Percentiles rank a stretch among this genome's conserved stretches.
phyloP scores from a whole-genome alignment of 2,113 vertebrate genomes.

The Tylochromis polylepis region DNA sequence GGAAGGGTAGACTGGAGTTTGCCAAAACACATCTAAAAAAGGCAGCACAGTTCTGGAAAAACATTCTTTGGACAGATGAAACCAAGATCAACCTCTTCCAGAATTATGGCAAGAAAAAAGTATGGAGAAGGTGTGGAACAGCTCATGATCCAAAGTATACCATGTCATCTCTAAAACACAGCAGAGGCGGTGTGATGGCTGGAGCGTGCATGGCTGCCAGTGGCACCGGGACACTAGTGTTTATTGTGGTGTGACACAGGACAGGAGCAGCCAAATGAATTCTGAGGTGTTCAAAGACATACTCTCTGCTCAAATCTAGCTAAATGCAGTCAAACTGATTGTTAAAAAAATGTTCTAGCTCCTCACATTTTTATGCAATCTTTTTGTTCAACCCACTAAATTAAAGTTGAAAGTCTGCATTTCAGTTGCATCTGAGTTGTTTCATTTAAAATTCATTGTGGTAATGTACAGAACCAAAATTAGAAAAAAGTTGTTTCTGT shows the following conservation, averaged over 20 bases:
- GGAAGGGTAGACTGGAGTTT: neutral
- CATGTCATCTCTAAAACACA: neutral
- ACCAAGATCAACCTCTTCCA: neutral
- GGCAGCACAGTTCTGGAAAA: neutral
- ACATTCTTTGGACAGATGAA: neutral
- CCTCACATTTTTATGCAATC: neutral
- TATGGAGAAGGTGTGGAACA: neutral
- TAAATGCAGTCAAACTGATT: neutral
- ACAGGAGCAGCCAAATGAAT: neutral
- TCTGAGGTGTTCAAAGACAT: neutral
- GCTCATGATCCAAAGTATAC: neutral
- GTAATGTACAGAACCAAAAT: neutral
- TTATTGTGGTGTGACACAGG: neutral
- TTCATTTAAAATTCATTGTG: neutral
- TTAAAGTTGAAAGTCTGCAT: neutral
- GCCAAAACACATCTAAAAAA: neutral
- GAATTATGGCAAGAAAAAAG: neutral
- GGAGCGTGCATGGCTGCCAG: neutral
- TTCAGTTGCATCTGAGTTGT: neutral
- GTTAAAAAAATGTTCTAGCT: neutral
- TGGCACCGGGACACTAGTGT: neutral
- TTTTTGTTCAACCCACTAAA: neutral
- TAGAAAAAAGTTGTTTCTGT: neutral
- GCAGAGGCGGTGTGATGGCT: neutral
- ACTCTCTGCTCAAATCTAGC: neutral